A percentile compares a stretch with the other conserved stretches of the same genome.
These are phyloP conservation scores for Drosophila recens DNA, from an alignment of 2,888 invertebrate genomes.

Conservation along the genomic window DNA sequence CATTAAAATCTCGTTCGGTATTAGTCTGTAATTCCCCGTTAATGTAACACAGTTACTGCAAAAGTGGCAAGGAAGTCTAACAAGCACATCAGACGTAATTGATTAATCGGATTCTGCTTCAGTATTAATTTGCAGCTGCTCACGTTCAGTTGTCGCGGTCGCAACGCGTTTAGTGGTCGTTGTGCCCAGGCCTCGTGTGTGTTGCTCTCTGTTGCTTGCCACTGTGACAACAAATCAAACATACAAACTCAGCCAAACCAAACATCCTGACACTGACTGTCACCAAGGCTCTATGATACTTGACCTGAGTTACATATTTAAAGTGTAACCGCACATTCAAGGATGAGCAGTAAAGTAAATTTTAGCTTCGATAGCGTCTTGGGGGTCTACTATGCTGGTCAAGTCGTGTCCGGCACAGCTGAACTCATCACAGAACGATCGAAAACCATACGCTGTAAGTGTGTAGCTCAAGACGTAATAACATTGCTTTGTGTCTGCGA, in stretches of 20 bases:
- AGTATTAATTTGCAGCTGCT: slow-evolving; percentile 64
- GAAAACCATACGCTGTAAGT: slow-evolving; percentile 84
- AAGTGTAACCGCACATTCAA: slow-evolving; percentile 6
- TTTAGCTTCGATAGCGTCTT: slow-evolving; percentile 82
- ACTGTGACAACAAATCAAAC: slow-evolving; percentile 29
- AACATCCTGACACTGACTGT: slow-evolving; percentile 47
- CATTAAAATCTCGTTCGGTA: neutral
- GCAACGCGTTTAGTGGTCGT: slow-evolving; percentile 19
- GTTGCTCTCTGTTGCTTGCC: slow-evolving; percentile 26
- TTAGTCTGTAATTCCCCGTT: slow-evolving; percentile 22
- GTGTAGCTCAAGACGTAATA: slow-evolving; percentile 34
- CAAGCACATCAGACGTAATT: slow-evolving; percentile 1
- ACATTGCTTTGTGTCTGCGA: slow-evolving; percentile 19
- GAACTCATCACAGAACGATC: slow-evolving; percentile 83
- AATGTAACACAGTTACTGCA: neutral
- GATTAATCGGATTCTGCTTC: slow-evolving; percentile 40
- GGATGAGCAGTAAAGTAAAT: slow-evolving; percentile 83
- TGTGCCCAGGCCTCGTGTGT: slow-evolving; percentile 5
- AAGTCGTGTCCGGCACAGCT: slow-evolving; percentile 83
- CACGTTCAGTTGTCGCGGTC: slow-evolving; percentile 43
- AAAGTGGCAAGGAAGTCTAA: neutral
- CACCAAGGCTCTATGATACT: slow-evolving; percentile 28
- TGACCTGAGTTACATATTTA: neutral
- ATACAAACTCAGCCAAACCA: slow-evolving; percentile 14
- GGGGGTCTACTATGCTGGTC: slow-evolving; percentile 84